These are phyloP conservation scores for Porphyrio hochstetteri DNA, from an alignment of 2,113 vertebrate genomes.

Conservation along the genomic window DNA sequence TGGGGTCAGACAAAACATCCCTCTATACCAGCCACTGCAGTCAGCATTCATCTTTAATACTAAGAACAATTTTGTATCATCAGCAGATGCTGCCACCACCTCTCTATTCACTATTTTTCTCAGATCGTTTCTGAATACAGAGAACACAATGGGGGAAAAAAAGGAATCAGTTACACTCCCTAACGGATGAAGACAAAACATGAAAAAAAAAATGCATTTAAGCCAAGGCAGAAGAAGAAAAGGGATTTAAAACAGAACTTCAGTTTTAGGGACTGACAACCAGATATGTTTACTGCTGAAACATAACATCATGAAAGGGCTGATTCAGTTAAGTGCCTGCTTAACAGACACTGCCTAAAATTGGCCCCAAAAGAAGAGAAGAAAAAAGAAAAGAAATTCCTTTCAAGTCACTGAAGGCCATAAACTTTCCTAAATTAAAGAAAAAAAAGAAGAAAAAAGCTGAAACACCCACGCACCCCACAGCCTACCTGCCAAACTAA, in stretches of 20 bases:
- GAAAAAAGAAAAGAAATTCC: neutral
- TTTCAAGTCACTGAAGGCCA: neutral
- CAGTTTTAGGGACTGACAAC: neutral
- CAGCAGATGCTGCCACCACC: constrained; percentile 21
- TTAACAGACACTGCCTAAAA: neutral
- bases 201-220: neutral
- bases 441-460: neutral
- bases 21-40: constrained; percentile 13
- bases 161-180: neutral
- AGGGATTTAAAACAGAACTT: neutral
- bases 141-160: neutral
- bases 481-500: neutral
- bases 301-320: neutral
- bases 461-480: no score
- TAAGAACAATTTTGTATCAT: constrained; percentile 7
- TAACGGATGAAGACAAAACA: neutral
- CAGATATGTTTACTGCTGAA: neutral
- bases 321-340: neutral
- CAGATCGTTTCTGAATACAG: constrained; percentile 3
- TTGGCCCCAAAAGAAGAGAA: neutral
- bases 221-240: neutral
- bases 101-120: neutral
- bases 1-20: neutral
- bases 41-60: constrained; percentile 13
- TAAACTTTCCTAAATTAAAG: neutral